A percentile compares a stretch with the other conserved stretches of the same genome.
Conservation (phyloP, 2,888 invertebrate genomes). For the Idaea dimidiata region DNA sequence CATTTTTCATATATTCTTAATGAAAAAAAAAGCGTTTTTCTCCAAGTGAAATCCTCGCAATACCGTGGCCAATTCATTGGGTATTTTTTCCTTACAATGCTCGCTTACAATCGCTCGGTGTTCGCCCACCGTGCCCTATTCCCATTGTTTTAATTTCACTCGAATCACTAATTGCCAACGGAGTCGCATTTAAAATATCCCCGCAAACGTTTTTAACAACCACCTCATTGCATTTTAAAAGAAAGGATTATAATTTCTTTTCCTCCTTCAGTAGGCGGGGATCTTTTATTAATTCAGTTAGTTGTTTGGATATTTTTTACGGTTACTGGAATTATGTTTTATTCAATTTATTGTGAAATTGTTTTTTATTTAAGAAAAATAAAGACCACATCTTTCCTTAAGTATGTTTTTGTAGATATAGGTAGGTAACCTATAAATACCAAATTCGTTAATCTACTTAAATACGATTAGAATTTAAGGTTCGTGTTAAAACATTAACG, state of each 20-base stretch:
- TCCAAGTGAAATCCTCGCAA: slow-evolving; percentile 29
- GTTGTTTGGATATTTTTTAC: slow-evolving; percentile 49
- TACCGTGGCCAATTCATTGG: slow-evolving; percentile 40
- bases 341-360: slow-evolving; percentile 23
- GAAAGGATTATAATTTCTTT: slow-evolving; percentile 79
- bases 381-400: neutral
- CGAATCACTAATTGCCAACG: slow-evolving; percentile 75
- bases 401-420: neutral
- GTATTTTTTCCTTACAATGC: slow-evolving; percentile 33
- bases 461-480: no score
- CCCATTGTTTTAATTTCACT: slow-evolving; percentile 76
- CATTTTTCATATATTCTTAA: no score
- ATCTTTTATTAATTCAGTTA: slow-evolving; percentile 72
- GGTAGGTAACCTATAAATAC: no score
- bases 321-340: slow-evolving; percentile 34
- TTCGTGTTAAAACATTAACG: no score
- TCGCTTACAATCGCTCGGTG: slow-evolving; percentile 43
- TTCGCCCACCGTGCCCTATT: slow-evolving; percentile 43
- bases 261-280: slow-evolving; percentile 54
- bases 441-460: no score
- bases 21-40: slow-evolving; percentile 10
- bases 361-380: neutral
- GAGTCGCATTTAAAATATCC: slow-evolving; percentile 72
- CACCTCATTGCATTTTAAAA: slow-evolving; percentile 80
- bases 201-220: slow-evolving; percentile 77